Base-by-base conservation (phyloP, 1,140 invertebrate genomes). In the Halotydeus destructor region DNA sequence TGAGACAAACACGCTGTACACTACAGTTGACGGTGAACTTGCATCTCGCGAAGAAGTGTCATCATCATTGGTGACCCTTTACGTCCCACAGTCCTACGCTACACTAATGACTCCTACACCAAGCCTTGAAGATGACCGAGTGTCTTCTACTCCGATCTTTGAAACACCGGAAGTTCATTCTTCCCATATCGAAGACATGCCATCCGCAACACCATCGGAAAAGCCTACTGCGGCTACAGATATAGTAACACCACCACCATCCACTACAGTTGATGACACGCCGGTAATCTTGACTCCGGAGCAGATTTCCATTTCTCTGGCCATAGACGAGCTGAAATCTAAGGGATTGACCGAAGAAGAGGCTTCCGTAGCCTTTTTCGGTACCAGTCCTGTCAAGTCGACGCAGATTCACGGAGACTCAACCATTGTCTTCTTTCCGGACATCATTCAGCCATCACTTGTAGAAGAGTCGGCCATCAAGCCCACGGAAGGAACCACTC, bases 1-100 rank as follows among this genome's bases (percentile, higher is more conserved):
- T 30, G 52, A 46, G 4, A 54, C 53, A 2, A 44, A 50, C 21
- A 54, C 53, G 3, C 54, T 49, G 36, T 54, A 48, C 22, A 54
- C 52, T 9, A 54, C 53, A 9, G 28, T 51, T 8, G 49, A 37
- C 16, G 46, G 48, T 14, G 42, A 45, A 18, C 25, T 53, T 11
- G 41, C 43, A 5, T 49, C 41, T 36, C 32, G 50, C 11, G 46
- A 53, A 38, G 48, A 49, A 28, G 37, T 46, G 36, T 43, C 48
- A 4, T 48, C 49, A 6, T 51, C 50, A 25, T 45, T 50, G 23
- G 41, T 52, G 9, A 53, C 52, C 18, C 35, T 52, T 3, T 53
- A 49, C 38, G 48, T 53, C 14, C 48, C 46, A 3, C 34, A 39
- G 14, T 47, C 40, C 14, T 14, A 30, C 8, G 6, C 19, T 12